Evolutionary conservation across 2,888 invertebrate genomes (phyloP).

Genomic region (Xanthia togata): DNA sequence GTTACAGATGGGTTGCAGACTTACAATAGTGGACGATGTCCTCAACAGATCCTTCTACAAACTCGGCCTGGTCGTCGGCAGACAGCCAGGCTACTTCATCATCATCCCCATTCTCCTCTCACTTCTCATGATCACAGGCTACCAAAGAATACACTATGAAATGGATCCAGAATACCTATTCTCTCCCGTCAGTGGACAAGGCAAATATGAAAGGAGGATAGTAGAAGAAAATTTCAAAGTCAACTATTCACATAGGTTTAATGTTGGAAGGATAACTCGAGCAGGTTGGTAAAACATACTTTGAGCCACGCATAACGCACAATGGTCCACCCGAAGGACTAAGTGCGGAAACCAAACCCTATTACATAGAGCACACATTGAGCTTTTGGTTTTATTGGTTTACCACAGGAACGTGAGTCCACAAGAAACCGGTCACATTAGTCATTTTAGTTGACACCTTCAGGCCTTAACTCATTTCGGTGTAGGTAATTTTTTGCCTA

Average conservation of each 20-base stretch:
- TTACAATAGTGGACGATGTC: constrained; percentile 94
- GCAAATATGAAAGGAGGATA: constrained; percentile 94
- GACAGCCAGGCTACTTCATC: constrained; percentile 96
- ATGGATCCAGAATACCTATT: constrained; percentile 98
- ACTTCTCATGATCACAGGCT: constrained; percentile 95
- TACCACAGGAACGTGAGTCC: constrained; percentile 13
- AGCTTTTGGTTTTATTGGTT: constrained; percentile 26
- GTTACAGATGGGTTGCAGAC: constrained; percentile 93
- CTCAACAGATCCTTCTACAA: constrained; percentile 95
- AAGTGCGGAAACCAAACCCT: no score
- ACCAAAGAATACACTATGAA: constrained; percentile 96
- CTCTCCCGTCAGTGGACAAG: constrained; percentile 96
- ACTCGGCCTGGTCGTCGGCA: constrained; percentile 94
- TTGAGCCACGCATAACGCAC: background rate
- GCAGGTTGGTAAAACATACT: constrained; percentile 91
- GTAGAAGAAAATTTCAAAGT: constrained; percentile 96
- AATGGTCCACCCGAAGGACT: no score
- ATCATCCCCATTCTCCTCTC: constrained; percentile 96
- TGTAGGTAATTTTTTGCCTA: constrained; percentile 9
- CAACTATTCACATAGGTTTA: constrained; percentile 96
- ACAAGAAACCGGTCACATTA: constrained; percentile 37
- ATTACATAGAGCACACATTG: background rate
- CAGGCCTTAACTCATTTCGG: background rate
- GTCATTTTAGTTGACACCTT: constrained; percentile 26
- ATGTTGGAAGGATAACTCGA: constrained; percentile 96